Base-by-base conservation (phyloP, 2,888 invertebrate genomes). In the Pollenia amentaria region DNA sequence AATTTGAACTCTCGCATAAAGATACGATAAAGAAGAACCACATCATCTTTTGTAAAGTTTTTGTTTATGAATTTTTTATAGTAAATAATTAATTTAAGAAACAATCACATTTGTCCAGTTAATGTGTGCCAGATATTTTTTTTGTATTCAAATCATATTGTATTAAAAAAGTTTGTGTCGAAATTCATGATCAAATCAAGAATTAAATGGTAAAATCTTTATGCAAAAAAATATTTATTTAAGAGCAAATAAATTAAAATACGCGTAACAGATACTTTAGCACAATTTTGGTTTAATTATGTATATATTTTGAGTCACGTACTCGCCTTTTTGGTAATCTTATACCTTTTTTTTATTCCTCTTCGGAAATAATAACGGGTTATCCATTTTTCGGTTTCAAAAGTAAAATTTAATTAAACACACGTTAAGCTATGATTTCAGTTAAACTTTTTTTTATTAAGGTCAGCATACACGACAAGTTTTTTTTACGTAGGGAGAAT, bases 81-180 rank as follows among this genome's bases (percentile, higher is more conserved):
- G 4, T 11, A 29, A 29, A 29, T 29, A 38, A 75, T 62, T 75
- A 40, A 18, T 64, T 62, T 64, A 62, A 4, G 40, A 42, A 9
- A 48, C 51, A 57, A 44, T 44, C 29, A 48, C 67, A 51, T 75
- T 40, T 7, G n/a, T 60, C 12, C 18, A 21, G 9, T 16, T 16
- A 48, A 70, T 78, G 57, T 78, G 78, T 60, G 57, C 69, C 48
- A 78, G 69, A 70, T 70, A 51, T 67, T 60, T 60, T 40, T 69
- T 21, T 16, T n/a, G n/a, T n/a, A n/a, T n/a, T 55, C 55, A 7
- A 8, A 40, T 4, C 18, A 29, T 16, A 29, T 16, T 29, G 29
- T 29, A 2, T 29, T 29, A 29, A 29, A 3, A 2, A 29, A 29
- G 3, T 29, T 29, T 29, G 29, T 29, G 29, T 29, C 29, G 29